These are phyloP conservation scores for Fregetta grallaria DNA, from an alignment of 2,113 vertebrate species.

Conservation along the genomic window DNA sequence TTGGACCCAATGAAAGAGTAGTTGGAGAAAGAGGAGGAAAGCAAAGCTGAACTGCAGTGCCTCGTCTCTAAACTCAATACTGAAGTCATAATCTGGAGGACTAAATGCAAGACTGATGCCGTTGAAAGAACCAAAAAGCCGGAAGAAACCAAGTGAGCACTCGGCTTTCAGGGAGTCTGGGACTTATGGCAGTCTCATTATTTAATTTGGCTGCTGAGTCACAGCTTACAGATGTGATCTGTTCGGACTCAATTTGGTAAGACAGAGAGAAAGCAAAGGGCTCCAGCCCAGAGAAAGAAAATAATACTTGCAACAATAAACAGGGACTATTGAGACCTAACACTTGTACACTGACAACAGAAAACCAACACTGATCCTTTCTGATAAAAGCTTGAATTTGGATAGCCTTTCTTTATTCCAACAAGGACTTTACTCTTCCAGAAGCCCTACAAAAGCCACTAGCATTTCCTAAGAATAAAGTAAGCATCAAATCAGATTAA, in stretches of 20 bases:
- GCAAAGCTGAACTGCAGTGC: constrained; percentile 64
- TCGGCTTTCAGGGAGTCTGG: not conserved
- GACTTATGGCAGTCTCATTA: not conserved
- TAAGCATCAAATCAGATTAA: not conserved
- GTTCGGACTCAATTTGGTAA: not conserved
- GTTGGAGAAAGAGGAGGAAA: constrained; percentile 74
- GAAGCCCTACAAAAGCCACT: not conserved
- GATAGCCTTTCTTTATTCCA: not conserved
- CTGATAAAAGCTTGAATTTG: not conserved
- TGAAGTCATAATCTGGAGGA: constrained; percentile 75
- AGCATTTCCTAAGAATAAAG: not conserved
- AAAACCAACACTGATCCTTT: not conserved
- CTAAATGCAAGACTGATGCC: constrained; percentile 70
- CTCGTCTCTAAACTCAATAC: constrained; percentile 75
- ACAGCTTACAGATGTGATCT: not conserved
- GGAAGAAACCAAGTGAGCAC: constrained; percentile 75
- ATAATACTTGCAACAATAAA: not conserved
- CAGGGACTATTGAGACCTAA: not conserved
- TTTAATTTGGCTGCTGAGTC: not conserved
- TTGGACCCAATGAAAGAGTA: constrained; percentile 70
- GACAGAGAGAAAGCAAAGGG: not conserved
- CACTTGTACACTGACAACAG: not conserved
- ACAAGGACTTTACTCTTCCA: not conserved
- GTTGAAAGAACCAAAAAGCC: constrained; percentile 73
- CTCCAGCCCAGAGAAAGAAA: not conserved